A percentile compares a stretch with the other conserved stretches of the same genome.
Conservation (phyloP, 2,888 invertebrate genomes). For the Caenorhabditis sp. region DNA sequence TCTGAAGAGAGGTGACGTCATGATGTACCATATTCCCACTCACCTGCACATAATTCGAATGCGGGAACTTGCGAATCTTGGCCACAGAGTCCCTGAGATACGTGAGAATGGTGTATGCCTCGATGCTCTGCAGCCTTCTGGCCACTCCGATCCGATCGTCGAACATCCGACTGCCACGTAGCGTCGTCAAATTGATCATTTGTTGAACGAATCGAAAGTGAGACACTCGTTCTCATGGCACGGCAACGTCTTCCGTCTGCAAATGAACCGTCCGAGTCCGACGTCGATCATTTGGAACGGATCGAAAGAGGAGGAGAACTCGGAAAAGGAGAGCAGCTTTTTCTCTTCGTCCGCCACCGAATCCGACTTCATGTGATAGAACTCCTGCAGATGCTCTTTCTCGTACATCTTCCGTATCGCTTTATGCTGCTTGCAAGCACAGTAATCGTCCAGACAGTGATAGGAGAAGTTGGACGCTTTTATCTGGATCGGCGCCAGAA, state of each 20-base stretch:
- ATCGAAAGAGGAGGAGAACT: constrained; percentile 23
- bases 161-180: constrained; percentile 52
- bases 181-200: constrained; percentile 62
- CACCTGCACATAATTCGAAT: constrained; percentile 62
- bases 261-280: constrained; percentile 43
- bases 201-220: constrained; percentile 46
- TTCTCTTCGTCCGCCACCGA: constrained; percentile 35
- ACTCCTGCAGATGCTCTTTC: constrained; percentile 26
- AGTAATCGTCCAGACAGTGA: constrained; percentile 59
- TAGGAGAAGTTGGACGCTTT: constrained; percentile 61
- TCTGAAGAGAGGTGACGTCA: too few relatives aligned
- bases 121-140: constrained; percentile 39
- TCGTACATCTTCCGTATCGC: constrained; percentile 49
- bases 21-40: too few relatives aligned
- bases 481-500: constrained; percentile 33
- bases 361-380: constrained; percentile 29
- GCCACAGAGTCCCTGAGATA: constrained; percentile 42
- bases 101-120: constrained; percentile 52
- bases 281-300: constrained; percentile 59
- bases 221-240: constrained; percentile 43
- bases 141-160: constrained; percentile 34
- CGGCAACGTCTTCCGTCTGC: constrained; percentile 43
- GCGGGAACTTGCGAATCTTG: constrained; percentile 52
- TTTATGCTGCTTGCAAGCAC: constrained; percentile 46
- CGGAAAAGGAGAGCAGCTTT: constrained; percentile 12